Conservation (phyloP, 2,113 vertebrate species). For the Thalassoma bifasciatum region DNA sequence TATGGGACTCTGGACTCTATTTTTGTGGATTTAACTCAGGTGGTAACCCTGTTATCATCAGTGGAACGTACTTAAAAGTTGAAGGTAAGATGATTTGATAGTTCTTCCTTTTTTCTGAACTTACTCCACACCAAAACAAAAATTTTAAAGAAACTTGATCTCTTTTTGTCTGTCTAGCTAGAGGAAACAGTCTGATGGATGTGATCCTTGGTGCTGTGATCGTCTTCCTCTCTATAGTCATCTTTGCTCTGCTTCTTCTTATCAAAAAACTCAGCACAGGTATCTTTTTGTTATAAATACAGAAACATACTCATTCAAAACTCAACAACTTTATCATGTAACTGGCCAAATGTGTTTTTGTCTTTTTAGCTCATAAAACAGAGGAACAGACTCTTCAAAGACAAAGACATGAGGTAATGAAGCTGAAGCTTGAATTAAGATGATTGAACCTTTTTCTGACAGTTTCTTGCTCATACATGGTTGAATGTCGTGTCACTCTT, state of each 20-base stretch:
- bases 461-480: background rate
- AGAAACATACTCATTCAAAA: no score
- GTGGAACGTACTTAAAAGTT: slow-evolving; percentile 31
- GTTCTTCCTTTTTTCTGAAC: background rate
- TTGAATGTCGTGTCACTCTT: background rate
- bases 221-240: background rate
- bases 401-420: background rate
- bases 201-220: background rate
- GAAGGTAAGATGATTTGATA: slow-evolving; percentile 33
- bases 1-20: slow-evolving; percentile 47
- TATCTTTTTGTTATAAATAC: background rate
- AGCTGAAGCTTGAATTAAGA: no score
- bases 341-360: background rate
- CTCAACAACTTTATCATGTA: no score
- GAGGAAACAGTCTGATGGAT: background rate
- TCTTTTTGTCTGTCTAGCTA: background rate
- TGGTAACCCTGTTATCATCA: fast-evolving
- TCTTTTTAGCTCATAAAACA: background rate
- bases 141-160: background rate
- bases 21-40: background rate
- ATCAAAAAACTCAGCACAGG: background rate
- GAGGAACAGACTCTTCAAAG: background rate
- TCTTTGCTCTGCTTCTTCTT: background rate
- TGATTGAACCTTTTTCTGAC: background rate
- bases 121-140: background rate